Evolutionary conservation across 2,113 vertebrate genomes (phyloP).

Genomic region (Centropristis striata): DNA sequence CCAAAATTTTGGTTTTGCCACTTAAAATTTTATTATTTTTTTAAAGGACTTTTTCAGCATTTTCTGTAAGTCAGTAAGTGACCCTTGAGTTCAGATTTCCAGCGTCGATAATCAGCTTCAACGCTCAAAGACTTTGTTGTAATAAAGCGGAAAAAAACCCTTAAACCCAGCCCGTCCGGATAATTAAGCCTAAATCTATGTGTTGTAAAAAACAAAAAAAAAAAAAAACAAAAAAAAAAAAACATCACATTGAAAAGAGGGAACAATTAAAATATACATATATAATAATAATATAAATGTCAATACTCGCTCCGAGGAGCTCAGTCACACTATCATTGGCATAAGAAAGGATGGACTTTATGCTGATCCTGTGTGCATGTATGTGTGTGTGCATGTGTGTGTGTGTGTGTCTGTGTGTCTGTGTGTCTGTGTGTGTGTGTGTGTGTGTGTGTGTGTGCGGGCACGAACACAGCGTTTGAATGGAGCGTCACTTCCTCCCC

Average conservation of each 20-base stretch:
- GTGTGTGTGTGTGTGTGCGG: slow-evolving; percentile 46
- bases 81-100: neutral
- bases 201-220: slow-evolving; percentile 45
- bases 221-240: slow-evolving; percentile 44
- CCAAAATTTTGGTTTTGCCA: no score
- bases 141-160: slow-evolving; percentile 46
- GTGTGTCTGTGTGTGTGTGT: slow-evolving; percentile 29
- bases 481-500: slow-evolving; percentile 57
- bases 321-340: slow-evolving; percentile 82
- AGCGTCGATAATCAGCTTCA: neutral
- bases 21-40: no score
- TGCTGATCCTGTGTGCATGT: slow-evolving; percentile 12
- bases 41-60: no score
- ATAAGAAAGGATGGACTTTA: slow-evolving; percentile 74
- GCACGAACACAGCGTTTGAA: slow-evolving; percentile 60
- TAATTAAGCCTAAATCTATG: slow-evolving; percentile 63
- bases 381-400: slow-evolving; percentile 38
- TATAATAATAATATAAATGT: slow-evolving; percentile 73
- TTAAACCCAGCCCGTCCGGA: slow-evolving; percentile 30
- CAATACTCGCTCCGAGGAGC: slow-evolving; percentile 80
- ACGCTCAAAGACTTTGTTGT: neutral
- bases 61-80: neutral
- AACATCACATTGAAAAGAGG: slow-evolving; percentile 76
- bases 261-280: slow-evolving; percentile 83
- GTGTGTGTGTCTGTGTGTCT: slow-evolving; percentile 48